Evolutionary conservation across 2,888 invertebrate species (phyloP), one percentile per base, ranked within the genome.

Genomic region (Acanthosepion pharaonis): DNA sequence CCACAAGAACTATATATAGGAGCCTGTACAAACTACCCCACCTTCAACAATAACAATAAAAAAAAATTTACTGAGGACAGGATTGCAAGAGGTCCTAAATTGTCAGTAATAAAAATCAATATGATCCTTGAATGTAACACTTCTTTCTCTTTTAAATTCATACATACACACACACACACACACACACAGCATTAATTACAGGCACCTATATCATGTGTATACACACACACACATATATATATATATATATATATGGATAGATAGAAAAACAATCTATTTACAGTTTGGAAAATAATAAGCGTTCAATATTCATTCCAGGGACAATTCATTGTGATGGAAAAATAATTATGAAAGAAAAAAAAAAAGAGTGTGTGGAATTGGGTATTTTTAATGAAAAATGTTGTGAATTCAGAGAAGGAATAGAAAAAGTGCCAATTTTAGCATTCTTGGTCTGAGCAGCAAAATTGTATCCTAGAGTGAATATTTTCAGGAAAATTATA

Each of bases 1-100:
- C 78, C 78, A 78, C 78, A n/a, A 78, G 78, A 78, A n/a, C 78
- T 78, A 78, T 78, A 78, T 78, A 78, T 78, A 78, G 78, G n/a
- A 78, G 33, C 78, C 78, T 78, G 78, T 33, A 78, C 33, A 78
- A 78, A 78, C 78, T 78, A 78, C n/a, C 78, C 78, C 15, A 78
- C 78, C 78, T n/a, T 78, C 78, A 78, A n/a, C n/a, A 78, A 78
- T 18, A 78, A 78, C 78, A 78, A 78, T 3, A 64, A 64, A 55
- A 78, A 78, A 78, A n/a, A 78, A 78, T n/a, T 15, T 78, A 78
- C n/a, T 33, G 78, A n/a, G 78, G 78, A 78, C 78, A 78, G 78
- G 15, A n/a, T 78, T n/a, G 78, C 78, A 78, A 78, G 78, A 78
- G 33, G 78, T n/a, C 78, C 78, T 78, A n/a, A 78, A 78, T 78